Percentiles rank a stretch among this genome's conserved stretches.
These are phyloP conservation scores for Speoplatyrhinus poulsoni DNA, from an alignment of 2,113 vertebrate genomes.

Conservation along the genomic window DNA sequence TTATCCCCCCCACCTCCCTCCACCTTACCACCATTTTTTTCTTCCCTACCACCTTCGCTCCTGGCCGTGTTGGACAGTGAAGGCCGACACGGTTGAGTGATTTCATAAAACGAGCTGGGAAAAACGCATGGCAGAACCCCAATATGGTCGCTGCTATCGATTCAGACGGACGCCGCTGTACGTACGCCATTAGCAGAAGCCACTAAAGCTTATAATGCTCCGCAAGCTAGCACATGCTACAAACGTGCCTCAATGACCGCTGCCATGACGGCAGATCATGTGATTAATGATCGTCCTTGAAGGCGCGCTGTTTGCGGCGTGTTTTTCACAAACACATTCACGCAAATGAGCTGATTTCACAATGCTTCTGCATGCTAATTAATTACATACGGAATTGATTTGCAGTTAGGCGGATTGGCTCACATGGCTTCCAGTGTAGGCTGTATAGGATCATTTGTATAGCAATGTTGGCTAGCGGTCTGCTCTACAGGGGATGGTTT, in stretches of 20 bases:
- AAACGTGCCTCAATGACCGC: constrained; percentile 49
- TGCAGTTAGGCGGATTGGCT: constrained; percentile 50
- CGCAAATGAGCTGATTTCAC: constrained; percentile 33
- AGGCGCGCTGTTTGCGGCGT: constrained; percentile 60
- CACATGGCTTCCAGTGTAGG: constrained; percentile 23
- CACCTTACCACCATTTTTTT: constrained; percentile 3
- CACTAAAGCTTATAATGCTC: constrained; percentile 11
- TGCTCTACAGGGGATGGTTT: no score
- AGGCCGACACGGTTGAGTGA: constrained; percentile 8
- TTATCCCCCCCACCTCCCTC: constrained; percentile 8
- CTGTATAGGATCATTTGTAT: background rate
- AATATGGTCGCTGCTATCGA: constrained; percentile 14
- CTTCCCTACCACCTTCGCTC: background rate
- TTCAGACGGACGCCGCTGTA: background rate
- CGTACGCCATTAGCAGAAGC: constrained; percentile 17
- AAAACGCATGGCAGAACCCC: constrained; percentile 15
- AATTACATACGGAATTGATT: constrained; percentile 44
- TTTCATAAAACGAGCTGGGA: constrained; percentile 23
- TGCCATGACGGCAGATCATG: constrained; percentile 42
- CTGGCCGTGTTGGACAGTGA: constrained; percentile 9
- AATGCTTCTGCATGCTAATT: constrained; percentile 45
- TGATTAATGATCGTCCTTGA: constrained; percentile 68
- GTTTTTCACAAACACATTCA: constrained; percentile 42
- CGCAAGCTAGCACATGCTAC: constrained; percentile 13
- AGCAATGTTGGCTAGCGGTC: no score